phyloP scores from a whole-genome alignment of 23 tunicate genomes.

The Halocynthia aurantium region DNA sequence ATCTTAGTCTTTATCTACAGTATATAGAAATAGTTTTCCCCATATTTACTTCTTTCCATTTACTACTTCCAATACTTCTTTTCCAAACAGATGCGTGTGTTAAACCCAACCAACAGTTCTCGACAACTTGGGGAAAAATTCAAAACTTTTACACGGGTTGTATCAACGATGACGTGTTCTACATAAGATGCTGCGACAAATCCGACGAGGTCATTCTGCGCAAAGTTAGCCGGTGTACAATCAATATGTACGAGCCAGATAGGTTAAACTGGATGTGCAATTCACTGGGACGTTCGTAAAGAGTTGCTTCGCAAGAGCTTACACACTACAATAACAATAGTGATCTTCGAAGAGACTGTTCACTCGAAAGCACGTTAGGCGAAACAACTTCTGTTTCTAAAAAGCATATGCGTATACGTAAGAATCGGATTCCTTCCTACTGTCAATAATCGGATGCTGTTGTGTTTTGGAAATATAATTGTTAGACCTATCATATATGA shows the following conservation, averaged over 20 bases:
- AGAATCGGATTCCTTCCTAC: no score
- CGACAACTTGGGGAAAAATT: constrained; percentile 34
- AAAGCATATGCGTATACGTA: no score
- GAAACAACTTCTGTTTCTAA: no score
- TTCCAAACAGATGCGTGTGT: constrained; percentile 61
- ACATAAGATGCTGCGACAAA: constrained; percentile 73
- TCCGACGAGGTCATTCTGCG: constrained; percentile 41
- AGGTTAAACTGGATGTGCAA: constrained; percentile 58
- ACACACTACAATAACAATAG: no score
- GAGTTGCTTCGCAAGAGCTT: no score
- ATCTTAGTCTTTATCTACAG: neutral
- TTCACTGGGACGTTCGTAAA: no score
- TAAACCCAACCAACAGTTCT: constrained; percentile 26
- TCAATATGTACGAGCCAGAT: constrained; percentile 36
- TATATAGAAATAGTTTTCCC: neutral
- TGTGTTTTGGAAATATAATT: no score
- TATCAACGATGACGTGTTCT: constrained; percentile 45
- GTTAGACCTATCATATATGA: no score
- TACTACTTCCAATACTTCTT: neutral
- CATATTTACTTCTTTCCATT: neutral
- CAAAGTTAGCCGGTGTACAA: constrained; percentile 43
- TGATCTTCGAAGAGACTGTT: no score
- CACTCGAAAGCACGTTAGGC: no score
- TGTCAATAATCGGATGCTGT: no score
- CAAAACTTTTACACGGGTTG: constrained; percentile 79